Percentiles rank a stretch among this genome's conserved stretches.
Conservation (phyloP, 2,797 vertebrate genomes). For the Acipenser oxyrinchus region DNA sequence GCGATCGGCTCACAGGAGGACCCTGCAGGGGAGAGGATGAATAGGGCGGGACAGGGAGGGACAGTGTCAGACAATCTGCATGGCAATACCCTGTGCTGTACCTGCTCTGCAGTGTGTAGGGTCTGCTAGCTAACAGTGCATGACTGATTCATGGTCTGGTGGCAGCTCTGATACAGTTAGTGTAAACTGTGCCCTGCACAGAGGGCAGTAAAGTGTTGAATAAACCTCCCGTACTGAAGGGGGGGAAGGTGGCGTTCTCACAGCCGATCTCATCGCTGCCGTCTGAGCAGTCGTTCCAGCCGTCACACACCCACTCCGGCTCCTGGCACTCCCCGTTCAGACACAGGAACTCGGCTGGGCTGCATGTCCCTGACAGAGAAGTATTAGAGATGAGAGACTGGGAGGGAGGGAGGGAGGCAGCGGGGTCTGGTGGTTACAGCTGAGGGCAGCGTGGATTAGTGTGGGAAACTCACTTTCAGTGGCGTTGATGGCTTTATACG, state of each 20-base stretch:
- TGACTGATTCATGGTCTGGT: not conserved
- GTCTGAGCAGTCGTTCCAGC: slow-evolving; percentile 73
- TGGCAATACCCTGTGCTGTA: too few species aligned
- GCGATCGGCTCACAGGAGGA: slow-evolving; percentile 74
- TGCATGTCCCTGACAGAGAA: slow-evolving; percentile 67
- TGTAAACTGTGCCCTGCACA: too few species aligned
- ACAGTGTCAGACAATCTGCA: too few species aligned
- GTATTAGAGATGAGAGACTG: not conserved
- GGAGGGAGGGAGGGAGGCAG: not conserved
- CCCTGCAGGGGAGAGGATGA: slow-evolving; percentile 39
- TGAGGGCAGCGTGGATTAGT: not conserved
- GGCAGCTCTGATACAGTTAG: not conserved
- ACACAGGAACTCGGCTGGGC: slow-evolving; percentile 63
- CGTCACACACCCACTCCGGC: slow-evolving; percentile 67
- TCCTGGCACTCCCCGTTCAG: slow-evolving; percentile 62
- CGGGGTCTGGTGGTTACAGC: not conserved
- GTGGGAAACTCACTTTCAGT: slow-evolving; percentile 66
- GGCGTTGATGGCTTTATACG: slow-evolving; percentile 67
- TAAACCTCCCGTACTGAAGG: slow-evolving; percentile 57
- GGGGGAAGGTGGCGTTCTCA: slow-evolving; percentile 57
- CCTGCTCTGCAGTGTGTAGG: not conserved
- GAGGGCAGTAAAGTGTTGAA: not conserved
- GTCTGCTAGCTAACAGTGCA: not conserved
- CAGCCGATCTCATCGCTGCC: slow-evolving; percentile 71
- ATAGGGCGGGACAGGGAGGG: too few species aligned